Evolutionary conservation across 92 coral and sea anemone species (phyloP).

Genomic region (Siderastrea radians): DNA sequence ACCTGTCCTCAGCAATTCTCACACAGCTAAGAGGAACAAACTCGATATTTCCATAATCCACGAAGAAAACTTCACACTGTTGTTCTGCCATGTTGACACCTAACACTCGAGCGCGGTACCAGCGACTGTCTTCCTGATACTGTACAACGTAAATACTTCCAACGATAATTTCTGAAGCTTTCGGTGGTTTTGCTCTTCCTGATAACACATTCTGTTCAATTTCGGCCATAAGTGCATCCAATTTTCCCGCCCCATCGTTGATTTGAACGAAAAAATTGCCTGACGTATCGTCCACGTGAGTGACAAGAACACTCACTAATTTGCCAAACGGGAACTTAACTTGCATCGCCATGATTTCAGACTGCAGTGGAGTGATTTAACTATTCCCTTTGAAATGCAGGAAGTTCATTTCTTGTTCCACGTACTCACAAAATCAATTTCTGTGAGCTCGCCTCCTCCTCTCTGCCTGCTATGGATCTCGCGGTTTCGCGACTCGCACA

Average conservation of each 20-base stretch:
- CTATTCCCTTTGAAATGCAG: background rate
- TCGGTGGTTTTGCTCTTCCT: slow-evolving; percentile 55
- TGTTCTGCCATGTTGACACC: slow-evolving; percentile 64
- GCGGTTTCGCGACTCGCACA: slow-evolving; percentile 25
- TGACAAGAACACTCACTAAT: slow-evolving; percentile 86
- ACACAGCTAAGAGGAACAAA: slow-evolving; percentile 70
- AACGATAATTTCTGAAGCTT: slow-evolving; percentile 62
- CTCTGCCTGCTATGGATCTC: background rate
- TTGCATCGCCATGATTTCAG: slow-evolving; percentile 84
- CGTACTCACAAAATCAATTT: slow-evolving; percentile 1
- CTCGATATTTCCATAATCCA: slow-evolving; percentile 96
- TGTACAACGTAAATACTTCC: slow-evolving; percentile 87
- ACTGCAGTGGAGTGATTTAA: background rate
- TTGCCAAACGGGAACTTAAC: slow-evolving; percentile 88
- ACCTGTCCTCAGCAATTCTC: slow-evolving; percentile 71
- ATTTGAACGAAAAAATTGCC: slow-evolving; percentile 93
- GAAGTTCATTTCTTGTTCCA: background rate
- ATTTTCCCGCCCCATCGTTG: slow-evolving; percentile 85
- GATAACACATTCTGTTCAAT: slow-evolving; percentile 76
- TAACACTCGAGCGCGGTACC: slow-evolving; percentile 94
- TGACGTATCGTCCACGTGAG: slow-evolving; percentile 87
- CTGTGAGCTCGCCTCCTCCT: background rate
- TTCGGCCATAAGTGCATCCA: slow-evolving; percentile 87
- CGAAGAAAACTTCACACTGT: slow-evolving; percentile 85
- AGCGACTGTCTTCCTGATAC: slow-evolving; percentile 80